Percentiles rank a stretch among this genome's conserved stretches.
These are phyloP conservation scores for Siderastrea siderea DNA, from an alignment of 92 coral and sea anemone genomes.

Conservation along the genomic window DNA sequence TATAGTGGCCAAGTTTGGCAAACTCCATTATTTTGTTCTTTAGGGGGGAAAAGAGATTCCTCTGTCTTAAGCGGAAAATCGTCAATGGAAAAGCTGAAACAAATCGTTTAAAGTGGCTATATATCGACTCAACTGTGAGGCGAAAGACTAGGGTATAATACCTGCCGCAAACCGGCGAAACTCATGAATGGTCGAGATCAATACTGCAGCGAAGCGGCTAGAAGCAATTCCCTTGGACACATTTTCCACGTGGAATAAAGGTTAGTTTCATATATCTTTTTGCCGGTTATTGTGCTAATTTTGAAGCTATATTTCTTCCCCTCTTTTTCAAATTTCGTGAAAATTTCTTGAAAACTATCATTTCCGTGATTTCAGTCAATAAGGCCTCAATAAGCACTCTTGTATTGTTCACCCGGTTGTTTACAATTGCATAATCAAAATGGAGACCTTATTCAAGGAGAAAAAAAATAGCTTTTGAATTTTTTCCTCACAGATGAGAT, in stretches of 20 bases:
- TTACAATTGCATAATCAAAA: background rate
- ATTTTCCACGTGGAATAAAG: background rate
- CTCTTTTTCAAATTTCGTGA: background rate
- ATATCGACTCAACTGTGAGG: background rate
- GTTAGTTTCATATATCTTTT: background rate
- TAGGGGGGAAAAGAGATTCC: background rate
- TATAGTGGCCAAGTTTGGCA: no score
- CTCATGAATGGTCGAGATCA: background rate
- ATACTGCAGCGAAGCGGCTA: background rate
- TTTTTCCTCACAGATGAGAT: background rate
- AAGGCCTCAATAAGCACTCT: background rate
- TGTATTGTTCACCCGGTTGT: conserved; percentile 21
- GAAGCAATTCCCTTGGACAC: background rate
- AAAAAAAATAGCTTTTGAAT: background rate
- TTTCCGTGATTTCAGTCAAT: no score
- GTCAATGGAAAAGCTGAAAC: background rate
- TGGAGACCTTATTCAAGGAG: background rate
- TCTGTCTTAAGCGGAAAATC: background rate
- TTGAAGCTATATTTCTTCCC: background rate
- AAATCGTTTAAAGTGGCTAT: background rate
- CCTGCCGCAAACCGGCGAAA: no score
- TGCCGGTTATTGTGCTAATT: background rate
- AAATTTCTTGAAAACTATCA: background rate
- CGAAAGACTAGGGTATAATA: no score
- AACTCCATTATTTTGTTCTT: no score